Evolutionary conservation across 2,797 vertebrate species (phyloP).

Genomic region (Anisognathus igniventris): DNA sequence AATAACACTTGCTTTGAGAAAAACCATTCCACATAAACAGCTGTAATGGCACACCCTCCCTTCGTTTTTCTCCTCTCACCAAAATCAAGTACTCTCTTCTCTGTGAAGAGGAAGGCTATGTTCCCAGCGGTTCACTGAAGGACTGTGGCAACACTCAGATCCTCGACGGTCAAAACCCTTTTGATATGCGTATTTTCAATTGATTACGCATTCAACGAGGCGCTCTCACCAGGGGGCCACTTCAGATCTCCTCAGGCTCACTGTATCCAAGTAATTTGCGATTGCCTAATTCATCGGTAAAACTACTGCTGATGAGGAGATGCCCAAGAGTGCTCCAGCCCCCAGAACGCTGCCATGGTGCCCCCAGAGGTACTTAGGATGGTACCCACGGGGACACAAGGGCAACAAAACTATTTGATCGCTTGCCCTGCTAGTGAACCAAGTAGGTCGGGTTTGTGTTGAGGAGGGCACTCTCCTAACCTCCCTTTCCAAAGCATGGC

Average conservation of each 20-base stretch:
- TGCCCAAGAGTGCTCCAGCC: not conserved
- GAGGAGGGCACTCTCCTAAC: not conserved
- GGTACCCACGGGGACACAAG: not conserved
- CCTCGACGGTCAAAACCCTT: not conserved
- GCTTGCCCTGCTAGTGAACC: not conserved
- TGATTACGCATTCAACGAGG: not conserved
- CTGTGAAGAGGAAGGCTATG: not conserved
- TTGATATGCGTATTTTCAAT: not conserved
- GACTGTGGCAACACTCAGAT: not conserved
- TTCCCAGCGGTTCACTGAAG: not conserved
- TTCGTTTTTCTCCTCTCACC: not conserved
- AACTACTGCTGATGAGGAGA: not conserved
- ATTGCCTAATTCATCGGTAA: not conserved
- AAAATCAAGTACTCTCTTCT: not conserved
- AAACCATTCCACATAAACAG: not conserved
- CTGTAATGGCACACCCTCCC: not conserved
- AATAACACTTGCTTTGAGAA: not conserved
- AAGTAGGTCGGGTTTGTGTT: not conserved
- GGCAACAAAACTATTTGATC: not conserved
- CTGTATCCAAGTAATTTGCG: not conserved
- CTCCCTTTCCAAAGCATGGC: not conserved
- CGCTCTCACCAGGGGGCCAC: not conserved
- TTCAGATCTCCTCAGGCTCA: not conserved
- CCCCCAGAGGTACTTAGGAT: not conserved
- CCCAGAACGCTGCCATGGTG: rapidly evolving